phyloP scores from a whole-genome alignment of 2,797 vertebrate species.

The Enteromius thamalakanensis region DNA sequence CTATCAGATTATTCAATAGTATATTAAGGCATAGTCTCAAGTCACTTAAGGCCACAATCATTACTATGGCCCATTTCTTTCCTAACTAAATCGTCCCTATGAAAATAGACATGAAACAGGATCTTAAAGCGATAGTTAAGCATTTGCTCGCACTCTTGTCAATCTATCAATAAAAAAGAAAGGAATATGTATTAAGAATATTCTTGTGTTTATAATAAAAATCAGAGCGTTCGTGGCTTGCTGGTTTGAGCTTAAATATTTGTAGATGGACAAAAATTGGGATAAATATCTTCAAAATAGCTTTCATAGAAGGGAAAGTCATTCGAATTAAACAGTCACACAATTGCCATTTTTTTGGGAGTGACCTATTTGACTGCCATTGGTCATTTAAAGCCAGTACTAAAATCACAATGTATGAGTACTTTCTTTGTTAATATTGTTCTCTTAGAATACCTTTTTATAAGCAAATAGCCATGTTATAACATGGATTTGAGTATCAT shows the following conservation, averaged over 20 bases:
- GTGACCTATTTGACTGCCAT: neutral
- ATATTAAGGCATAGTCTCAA: neutral
- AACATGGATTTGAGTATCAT: neutral
- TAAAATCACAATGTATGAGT: neutral
- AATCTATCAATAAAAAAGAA: neutral
- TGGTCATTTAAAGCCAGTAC: neutral
- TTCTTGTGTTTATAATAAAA: neutral
- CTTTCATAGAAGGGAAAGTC: neutral
- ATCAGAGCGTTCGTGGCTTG: too few relatives aligned
- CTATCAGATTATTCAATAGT: neutral
- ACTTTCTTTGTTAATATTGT: neutral
- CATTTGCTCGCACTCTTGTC: neutral
- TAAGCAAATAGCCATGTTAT: neutral
- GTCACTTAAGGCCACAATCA: conserved; percentile 7
- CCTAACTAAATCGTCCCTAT: neutral
- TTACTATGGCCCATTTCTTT: neutral
- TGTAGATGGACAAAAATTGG: too few relatives aligned
- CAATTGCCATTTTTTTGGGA: neutral
- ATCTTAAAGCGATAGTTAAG: neutral
- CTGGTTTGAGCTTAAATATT: neutral
- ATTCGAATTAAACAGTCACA: neutral
- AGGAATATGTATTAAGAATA: neutral
- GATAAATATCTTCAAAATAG: neutral
- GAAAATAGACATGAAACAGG: neutral
- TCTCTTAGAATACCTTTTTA: neutral